phyloP scores from a whole-genome alignment of 2,888 invertebrate genomes.

The Ditula angustiorana region DNA sequence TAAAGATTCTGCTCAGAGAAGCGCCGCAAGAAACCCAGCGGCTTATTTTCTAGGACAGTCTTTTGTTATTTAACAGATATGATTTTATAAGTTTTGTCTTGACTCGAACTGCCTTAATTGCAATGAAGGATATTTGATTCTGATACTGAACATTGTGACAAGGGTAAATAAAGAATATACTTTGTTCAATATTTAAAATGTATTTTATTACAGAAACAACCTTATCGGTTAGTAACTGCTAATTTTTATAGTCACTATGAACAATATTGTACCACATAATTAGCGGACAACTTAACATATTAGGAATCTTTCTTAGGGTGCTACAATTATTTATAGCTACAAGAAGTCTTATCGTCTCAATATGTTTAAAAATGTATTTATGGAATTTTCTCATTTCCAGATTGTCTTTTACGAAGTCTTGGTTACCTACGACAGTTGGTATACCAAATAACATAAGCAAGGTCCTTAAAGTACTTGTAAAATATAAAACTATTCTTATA shows the following conservation, averaged over 20 bases:
- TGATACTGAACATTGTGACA: no score
- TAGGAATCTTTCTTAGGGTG: constrained; percentile 83
- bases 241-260: constrained; percentile 46
- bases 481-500: constrained; percentile 60
- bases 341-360: constrained; percentile 79
- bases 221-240: constrained; percentile 57
- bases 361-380: constrained; percentile 45
- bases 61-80: no score
- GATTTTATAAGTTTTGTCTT: no score
- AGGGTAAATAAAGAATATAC: constrained; percentile 16
- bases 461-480: constrained; percentile 33
- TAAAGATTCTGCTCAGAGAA: no score
- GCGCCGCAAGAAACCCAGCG: no score
- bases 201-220: constrained; percentile 66
- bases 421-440: neutral
- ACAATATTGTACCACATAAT: constrained; percentile 56
- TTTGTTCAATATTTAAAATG: constrained; percentile 34
- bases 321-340: constrained; percentile 64
- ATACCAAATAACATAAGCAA: constrained; percentile 1
- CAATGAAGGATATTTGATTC: no score
- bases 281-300: constrained; percentile 67
- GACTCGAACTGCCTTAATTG: no score
- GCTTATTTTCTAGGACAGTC: no score
- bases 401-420: constrained; percentile 5
- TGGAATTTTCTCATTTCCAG: constrained; percentile 1